Evolutionary conservation across 92 coral and sea anemone genomes (phyloP).

Genomic region (Palythoa grandiflora): DNA sequence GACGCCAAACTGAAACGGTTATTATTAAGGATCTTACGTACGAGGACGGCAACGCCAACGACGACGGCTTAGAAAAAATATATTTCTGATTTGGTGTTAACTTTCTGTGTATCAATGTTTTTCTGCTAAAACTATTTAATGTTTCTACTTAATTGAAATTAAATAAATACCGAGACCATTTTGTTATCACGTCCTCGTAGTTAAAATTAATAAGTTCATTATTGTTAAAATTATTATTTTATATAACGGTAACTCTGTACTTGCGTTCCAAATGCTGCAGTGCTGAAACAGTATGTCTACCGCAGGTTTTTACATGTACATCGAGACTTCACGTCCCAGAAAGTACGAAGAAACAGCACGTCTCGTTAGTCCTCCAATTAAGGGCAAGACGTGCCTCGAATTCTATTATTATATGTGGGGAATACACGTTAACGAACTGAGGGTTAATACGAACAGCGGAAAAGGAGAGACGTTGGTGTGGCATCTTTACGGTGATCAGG

Average conservation of each 20-base stretch:
- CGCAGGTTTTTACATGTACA: constrained; percentile 34
- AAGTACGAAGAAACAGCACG: constrained; percentile 36
- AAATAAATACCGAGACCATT: too few species aligned
- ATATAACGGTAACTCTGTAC: neutral
- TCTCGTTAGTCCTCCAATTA: constrained; percentile 28
- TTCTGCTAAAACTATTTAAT: too few species aligned
- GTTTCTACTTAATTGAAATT: too few species aligned
- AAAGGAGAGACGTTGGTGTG: constrained; percentile 3
- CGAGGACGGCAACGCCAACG: too few species aligned
- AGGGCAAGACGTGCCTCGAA: constrained; percentile 19
- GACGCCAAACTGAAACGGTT: too few species aligned
- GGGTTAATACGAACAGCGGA: constrained; percentile 6
- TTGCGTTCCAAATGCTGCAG: neutral
- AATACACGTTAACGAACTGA: constrained; percentile 34
- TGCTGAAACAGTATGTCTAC: neutral
- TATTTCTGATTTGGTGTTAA: too few species aligned
- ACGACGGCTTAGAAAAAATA: too few species aligned
- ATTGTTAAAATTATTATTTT: too few species aligned
- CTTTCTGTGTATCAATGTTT: too few species aligned
- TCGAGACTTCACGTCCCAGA: constrained; percentile 4
- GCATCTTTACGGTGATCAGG: constrained; percentile 45
- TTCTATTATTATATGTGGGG: constrained; percentile 37
- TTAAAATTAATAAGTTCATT: too few species aligned
- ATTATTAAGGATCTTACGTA: too few species aligned
- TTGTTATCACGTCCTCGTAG: too few species aligned